Base-by-base conservation (phyloP, 1,140 invertebrate genomes). In the Heterodera carotae region DNA sequence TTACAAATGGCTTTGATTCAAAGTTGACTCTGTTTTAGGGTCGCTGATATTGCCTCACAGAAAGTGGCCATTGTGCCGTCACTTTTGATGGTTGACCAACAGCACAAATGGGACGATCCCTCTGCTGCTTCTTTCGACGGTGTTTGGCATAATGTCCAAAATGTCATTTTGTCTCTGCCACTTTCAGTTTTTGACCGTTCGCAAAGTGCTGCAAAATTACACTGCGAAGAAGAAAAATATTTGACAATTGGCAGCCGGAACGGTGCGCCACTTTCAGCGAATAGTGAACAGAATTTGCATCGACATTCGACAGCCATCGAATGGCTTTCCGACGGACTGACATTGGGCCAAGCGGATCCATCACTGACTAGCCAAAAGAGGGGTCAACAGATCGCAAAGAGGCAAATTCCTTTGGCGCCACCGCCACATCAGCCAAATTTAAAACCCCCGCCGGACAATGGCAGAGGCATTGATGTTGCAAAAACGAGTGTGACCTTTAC, bases 1-100 rank as follows among this genome's bases (percentile, higher is more conserved):
- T 43, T n/a, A 22, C 2, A 56, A 56, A 22, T 56, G 5, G 48
- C 39, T 10, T 0, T 43, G 39, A 43, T 43, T 12, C 39, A 43
- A 43, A 43, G 39, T 56, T 22, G 18, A 56, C 22, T 56, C 18
- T 22, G 22, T 22, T 22, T 15, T 15, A 56, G 22, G 79, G 7
- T 75, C 75, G 27, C 25, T 77, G 4, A 53, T 53, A 22, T 43
- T 48, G 2, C 78, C 34, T 78, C 39, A 80, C 62, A 66, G 62
- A 66, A 66, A 34, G 22, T 66, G 8, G 22, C 62, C 10, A 31
- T 70, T 53, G 43, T 34, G 22, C 76, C 70, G 39, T 48, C 53
- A 2, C 29, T 74, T 18, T 34, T 68, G 66, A 59, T 25, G 12
- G 39, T 77, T 31, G 43, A 77, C 4, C 75, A 74, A 15, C 39